Evolutionary conservation across 2,888 invertebrate species (phyloP).

Genomic region (Mythimna albipuncta): DNA sequence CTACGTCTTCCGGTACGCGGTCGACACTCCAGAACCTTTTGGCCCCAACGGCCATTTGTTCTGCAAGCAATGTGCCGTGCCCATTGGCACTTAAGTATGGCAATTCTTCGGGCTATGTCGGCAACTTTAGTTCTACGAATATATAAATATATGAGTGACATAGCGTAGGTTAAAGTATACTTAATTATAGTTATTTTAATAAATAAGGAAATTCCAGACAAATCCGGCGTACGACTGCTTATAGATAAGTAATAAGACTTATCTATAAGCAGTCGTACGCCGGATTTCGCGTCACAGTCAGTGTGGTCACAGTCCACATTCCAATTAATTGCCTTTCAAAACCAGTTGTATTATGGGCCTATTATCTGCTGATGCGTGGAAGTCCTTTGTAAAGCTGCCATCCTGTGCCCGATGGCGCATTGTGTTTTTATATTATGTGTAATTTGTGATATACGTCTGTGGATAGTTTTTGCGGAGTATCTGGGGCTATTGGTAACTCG

Average conservation of each 20-base stretch:
- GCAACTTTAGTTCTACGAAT: too few species aligned
- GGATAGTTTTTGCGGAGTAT: constrained; percentile 17
- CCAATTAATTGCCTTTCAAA: constrained; percentile 34
- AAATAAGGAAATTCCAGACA: constrained; percentile 21
- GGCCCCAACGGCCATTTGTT: too few species aligned
- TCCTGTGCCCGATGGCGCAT: constrained; percentile 34
- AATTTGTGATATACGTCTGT: neutral
- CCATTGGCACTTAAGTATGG: too few species aligned
- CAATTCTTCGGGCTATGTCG: too few species aligned
- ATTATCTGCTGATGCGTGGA: constrained; percentile 14
- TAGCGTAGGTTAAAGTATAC: neutral
- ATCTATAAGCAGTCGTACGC: too few species aligned
- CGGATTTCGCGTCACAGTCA: neutral
- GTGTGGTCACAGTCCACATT: constrained; percentile 11
- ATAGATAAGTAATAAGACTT: too few species aligned
- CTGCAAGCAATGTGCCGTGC: too few species aligned
- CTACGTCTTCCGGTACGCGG: too few species aligned
- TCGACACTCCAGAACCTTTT: too few species aligned
- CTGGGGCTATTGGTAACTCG: too few species aligned
- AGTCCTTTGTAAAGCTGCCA: constrained; percentile 23
- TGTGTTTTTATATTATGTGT: constrained; percentile 32
- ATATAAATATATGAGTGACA: neutral
- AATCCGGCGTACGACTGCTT: neutral
- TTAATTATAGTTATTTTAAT: neutral
- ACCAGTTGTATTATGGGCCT: constrained; percentile 5